phyloP scores from a whole-genome alignment of 2,888 invertebrate species.

The Drosophila cognata region DNA sequence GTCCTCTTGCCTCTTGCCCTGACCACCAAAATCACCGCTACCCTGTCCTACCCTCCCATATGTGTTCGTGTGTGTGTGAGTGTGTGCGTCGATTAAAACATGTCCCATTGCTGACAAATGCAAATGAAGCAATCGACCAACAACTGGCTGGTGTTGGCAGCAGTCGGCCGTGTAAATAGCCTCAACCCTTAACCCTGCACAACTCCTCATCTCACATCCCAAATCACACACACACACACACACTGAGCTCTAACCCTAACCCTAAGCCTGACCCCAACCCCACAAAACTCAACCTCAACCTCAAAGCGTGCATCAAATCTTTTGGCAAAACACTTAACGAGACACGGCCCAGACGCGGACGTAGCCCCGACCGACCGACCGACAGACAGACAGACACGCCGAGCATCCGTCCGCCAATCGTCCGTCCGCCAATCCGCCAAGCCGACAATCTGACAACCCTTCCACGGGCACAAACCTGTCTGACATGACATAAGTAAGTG shows the following conservation, averaged over 20 bases:
- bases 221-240: conserved; percentile 14
- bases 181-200: conserved; percentile 46
- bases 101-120: conserved; percentile 62
- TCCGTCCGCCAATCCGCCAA: conserved; percentile 28
- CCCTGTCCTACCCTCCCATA: conserved; percentile 5
- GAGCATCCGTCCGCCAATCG: conserved; percentile 16
- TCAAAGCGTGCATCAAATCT: conserved; percentile 65
- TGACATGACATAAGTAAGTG: conserved; percentile 77
- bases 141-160: conserved; percentile 39
- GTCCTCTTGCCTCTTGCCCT: conserved; percentile 11
- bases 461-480: conserved; percentile 64
- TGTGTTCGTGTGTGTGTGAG: conserved; percentile 17
- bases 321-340: conserved; percentile 74
- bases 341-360: conserved; percentile 68
- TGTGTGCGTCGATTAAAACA: conserved; percentile 60
- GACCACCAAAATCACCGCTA: conserved; percentile 28
- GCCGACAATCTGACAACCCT: conserved; percentile 28
- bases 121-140: conserved; percentile 63
- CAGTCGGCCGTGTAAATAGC: conserved; percentile 50
- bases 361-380: conserved; percentile 2
- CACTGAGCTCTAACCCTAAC: not conserved
- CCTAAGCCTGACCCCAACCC: conserved; percentile 24
- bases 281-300: conserved; percentile 7
- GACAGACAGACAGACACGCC: not conserved
- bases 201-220: not conserved